Evolutionary conservation across 2,888 invertebrate genomes (phyloP), one percentile per base, ranked within the genome.

Genomic region (Nomada flava): DNA sequence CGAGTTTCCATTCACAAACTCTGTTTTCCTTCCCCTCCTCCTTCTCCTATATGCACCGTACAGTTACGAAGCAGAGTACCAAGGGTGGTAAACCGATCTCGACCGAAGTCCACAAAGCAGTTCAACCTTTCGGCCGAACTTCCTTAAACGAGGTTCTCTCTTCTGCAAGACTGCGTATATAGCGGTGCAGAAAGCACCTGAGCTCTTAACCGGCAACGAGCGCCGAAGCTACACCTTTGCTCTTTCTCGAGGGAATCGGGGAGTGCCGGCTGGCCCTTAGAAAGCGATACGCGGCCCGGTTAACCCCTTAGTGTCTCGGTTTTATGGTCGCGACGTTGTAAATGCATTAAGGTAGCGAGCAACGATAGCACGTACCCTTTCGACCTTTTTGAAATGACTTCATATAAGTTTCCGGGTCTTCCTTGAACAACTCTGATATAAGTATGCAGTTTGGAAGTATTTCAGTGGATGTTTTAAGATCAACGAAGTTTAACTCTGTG

Each of bases 291-390:
- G 68, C 71, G 71, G 68, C 82, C 55, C 76, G 76, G 84, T 88
- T 87, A 88, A 88, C 88, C 86, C 74, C 82, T 87, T 86, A 84
- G 74, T 78, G 75, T 67, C 69, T 70, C 62, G 67, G 84, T 85
- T 87, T 88, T 87, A 88, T 76, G 79, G 70, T 57, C 71, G 77
- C 82, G 73, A 80, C 78, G 85, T 75, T 82, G 87, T 87, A 86
- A 86, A 87, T 85, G 87, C 82, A 76, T 85, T 82, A 86, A 85
- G 70, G 50, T 57, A 65, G 76, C 62, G 23, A 53, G 75, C 75
- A 42, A 68, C n/a, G 44, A 69, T 59, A 69, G 44, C 57, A 26
- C 53, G 53, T 52, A 52, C 20, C 57, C 57, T 20, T 20, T 57
- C 26, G 23, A 13, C 26, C 57, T n/a, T 57, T 57, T 57, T 26